Evolutionary conservation across 1,140 invertebrate species (phyloP).

Genomic region (Ips typographus): DNA sequence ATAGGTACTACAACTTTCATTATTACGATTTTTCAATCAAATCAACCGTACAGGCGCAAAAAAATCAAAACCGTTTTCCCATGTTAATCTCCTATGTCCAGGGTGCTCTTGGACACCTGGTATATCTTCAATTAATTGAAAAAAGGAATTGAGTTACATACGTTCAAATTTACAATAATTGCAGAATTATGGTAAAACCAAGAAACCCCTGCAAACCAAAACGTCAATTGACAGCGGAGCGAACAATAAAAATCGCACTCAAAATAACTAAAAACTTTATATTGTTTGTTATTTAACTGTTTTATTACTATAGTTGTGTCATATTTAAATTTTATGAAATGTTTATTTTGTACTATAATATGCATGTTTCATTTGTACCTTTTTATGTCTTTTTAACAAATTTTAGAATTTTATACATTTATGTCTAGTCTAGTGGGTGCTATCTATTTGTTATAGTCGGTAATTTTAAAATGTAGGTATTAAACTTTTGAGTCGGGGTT

Average conservation of each 20-base stretch:
- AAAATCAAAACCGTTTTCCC: no score
- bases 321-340: background rate
- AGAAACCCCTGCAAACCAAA: slow-evolving; percentile 14
- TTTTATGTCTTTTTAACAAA: no score
- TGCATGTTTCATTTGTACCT: background rate
- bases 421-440: no score
- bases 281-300: background rate
- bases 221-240: slow-evolving; percentile 1
- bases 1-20: background rate
- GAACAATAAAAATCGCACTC: slow-evolving; percentile 6
- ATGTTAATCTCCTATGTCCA: no score
- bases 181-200: slow-evolving; percentile 17
- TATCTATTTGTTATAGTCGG: background rate
- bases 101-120: no score
- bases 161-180: background rate
- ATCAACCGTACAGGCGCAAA: no score
- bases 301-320: background rate
- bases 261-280: background rate
- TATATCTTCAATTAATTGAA: background rate
- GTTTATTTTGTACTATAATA: background rate
- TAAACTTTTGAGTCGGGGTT: slow-evolving; percentile 3
- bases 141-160: background rate
- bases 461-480: background rate
- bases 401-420: no score
- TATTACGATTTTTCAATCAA: background rate